These are phyloP conservation scores for Sphaerophoria taeniata DNA, from an alignment of 2,888 invertebrate species.

Conservation along the genomic window DNA sequence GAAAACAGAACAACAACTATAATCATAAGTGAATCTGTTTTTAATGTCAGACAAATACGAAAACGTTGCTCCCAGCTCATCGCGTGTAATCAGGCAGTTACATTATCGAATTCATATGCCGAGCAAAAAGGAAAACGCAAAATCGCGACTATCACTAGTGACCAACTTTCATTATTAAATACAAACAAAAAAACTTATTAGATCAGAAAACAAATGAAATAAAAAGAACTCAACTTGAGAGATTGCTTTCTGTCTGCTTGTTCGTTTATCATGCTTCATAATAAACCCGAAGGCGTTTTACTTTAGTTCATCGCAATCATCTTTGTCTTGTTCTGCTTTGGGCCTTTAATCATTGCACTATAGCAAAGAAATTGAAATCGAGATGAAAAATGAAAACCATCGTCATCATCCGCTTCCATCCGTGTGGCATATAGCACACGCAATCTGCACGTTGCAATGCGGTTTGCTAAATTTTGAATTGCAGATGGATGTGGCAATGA, in stretches of 20 bases:
- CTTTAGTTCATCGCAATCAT: not conserved
- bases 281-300: conserved; percentile 1
- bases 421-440: conserved; percentile 57
- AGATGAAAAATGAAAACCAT: conserved; percentile 51
- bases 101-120: conserved; percentile 1
- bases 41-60: not conserved
- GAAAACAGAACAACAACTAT: not conserved
- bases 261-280: not conserved
- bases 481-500: conserved; percentile 3
- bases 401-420: not conserved
- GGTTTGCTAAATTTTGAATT: conserved; percentile 2
- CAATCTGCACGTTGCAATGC: conserved; percentile 40
- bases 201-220: conserved; percentile 47
- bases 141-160: conserved; percentile 1
- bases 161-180: conserved; percentile 53
- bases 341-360: conserved; percentile 25
- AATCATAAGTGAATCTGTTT: not conserved
- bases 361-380: conserved; percentile 42
- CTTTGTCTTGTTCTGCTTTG: conserved; percentile 1
- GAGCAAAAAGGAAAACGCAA: not conserved
- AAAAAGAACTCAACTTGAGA: not conserved
- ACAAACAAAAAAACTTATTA: conserved; percentile 39
- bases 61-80: not conserved
- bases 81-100: conserved; percentile 14
- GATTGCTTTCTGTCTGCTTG: not conserved